Conservation (phyloP, 2,888 invertebrate genomes). For the Dynastes hyllus region DNA sequence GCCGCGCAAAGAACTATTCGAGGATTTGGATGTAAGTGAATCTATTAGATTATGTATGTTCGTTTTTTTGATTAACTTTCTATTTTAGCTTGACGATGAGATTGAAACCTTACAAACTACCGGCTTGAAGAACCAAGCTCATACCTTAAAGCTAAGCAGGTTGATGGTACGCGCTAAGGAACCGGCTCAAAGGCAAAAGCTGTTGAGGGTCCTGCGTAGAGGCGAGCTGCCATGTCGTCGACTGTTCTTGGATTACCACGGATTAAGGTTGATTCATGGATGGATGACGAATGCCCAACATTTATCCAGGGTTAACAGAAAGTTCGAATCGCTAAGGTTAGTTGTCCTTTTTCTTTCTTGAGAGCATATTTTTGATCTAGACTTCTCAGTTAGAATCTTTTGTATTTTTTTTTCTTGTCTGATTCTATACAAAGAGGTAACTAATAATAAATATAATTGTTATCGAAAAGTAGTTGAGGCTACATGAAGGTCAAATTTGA, state of each 20-base stretch:
- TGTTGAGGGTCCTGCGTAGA: constrained; percentile 85
- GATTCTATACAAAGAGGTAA: too few relatives aligned
- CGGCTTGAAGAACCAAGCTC: constrained; percentile 90
- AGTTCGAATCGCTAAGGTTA: constrained; percentile 65
- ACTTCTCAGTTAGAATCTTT: too few relatives aligned
- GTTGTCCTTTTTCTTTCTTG: not conserved
- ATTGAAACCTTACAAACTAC: constrained; percentile 84
- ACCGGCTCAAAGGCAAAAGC: constrained; percentile 81
- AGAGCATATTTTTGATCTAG: too few relatives aligned
- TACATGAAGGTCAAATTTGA: too few relatives aligned
- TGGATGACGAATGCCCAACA: constrained; percentile 89
- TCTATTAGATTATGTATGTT: not conserved
- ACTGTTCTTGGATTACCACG: constrained; percentile 95
- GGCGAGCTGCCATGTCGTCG: constrained; percentile 89
- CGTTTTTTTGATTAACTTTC: not conserved
- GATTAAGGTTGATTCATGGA: constrained; percentile 90
- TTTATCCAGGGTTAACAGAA: constrained; percentile 64
- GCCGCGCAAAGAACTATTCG: constrained; percentile 72
- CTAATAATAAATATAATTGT: too few relatives aligned
- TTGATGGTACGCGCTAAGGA: constrained; percentile 95
- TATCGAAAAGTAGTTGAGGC: too few relatives aligned
- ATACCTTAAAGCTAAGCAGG: constrained; percentile 91
- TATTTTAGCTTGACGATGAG: constrained; percentile 86
- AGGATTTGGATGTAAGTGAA: constrained; percentile 76
- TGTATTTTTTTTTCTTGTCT: too few relatives aligned